Conservation (phyloP, 2,797 vertebrate species). For the Mastacembelus armatus region DNA sequence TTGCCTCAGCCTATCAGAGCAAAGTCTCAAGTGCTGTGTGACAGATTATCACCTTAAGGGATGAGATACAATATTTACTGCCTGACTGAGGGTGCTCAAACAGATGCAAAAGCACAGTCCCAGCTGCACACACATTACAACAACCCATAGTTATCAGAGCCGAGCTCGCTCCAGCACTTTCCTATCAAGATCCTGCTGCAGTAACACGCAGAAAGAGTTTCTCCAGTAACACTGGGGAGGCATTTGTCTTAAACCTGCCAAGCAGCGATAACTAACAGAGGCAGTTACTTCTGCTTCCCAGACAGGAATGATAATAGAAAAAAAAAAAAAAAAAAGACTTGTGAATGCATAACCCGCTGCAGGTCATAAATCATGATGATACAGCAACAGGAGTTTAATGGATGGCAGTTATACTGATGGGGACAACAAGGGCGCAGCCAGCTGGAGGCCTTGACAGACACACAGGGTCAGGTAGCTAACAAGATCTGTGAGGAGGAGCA, state of each 20-base stretch:
- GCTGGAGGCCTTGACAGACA: constrained; percentile 49
- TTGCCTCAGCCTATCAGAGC: not conserved
- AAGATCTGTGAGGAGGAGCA: constrained; percentile 11
- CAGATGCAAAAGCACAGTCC: constrained; percentile 17
- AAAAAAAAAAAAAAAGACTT: constrained; percentile 50
- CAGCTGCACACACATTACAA: constrained; percentile 34
- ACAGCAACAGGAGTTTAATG: constrained; percentile 44
- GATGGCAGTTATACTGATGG: constrained; percentile 46
- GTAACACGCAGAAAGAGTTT: constrained; percentile 41
- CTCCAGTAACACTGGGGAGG: constrained; percentile 42
- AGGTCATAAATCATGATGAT: constrained; percentile 65
- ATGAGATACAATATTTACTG: constrained; percentile 26
- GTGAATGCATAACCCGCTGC: constrained; percentile 55
- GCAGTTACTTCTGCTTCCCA: constrained; percentile 53
- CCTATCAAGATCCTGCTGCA: constrained; percentile 24
- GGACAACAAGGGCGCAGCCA: constrained; percentile 36
- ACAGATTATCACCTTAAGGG: constrained; percentile 36
- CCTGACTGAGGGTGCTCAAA: constrained; percentile 23
- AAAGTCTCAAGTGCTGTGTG: constrained; percentile 13
- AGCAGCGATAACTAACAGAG: constrained; percentile 58
- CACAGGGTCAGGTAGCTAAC: constrained; percentile 51
- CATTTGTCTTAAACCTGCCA: constrained; percentile 70
- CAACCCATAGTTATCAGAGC: constrained; percentile 32
- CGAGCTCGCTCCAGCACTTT: constrained; percentile 25
- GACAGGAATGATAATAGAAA: constrained; percentile 57